Evolutionary conservation across 2,888 invertebrate species (phyloP).

Genomic region (Isoperla grammatica): DNA sequence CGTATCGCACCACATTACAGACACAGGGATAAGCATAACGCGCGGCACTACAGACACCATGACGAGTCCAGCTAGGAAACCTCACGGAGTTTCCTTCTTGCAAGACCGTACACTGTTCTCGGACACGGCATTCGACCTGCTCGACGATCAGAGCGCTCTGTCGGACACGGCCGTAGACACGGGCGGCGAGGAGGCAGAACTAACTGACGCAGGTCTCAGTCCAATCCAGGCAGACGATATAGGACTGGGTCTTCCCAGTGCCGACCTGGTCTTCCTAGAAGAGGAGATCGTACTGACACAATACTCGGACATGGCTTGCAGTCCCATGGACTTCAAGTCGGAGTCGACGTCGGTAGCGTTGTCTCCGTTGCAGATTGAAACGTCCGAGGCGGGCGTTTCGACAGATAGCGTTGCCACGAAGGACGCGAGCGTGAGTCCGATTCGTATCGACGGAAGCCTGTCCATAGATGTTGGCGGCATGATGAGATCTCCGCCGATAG

Average conservation of each 20-base stretch:
- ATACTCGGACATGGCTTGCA: constrained; percentile 47
- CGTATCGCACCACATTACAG: constrained; percentile 49
- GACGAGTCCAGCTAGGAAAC: constrained; percentile 41
- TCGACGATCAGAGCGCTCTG: constrained; percentile 40
- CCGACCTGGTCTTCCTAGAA: constrained; percentile 41
- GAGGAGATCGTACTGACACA: constrained; percentile 40
- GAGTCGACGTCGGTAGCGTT: constrained; percentile 43
- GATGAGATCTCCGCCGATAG: background rate
- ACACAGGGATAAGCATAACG: constrained; percentile 52
- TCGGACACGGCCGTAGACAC: constrained; percentile 46
- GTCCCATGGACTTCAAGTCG: constrained; percentile 47
- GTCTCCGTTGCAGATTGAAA: constrained; percentile 44
- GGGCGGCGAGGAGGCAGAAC: constrained; percentile 48
- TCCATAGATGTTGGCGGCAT: constrained; percentile 9
- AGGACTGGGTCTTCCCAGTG: constrained; percentile 37
- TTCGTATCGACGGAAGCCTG: constrained; percentile 41
- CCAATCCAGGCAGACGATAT: constrained; percentile 51
- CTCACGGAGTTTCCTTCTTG: constrained; percentile 29
- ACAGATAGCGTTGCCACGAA: constrained; percentile 50
- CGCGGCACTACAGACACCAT: constrained; percentile 46
- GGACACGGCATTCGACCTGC: constrained; percentile 43
- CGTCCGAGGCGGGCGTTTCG: constrained; percentile 48
- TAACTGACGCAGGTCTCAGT: constrained; percentile 52
- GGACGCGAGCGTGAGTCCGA: constrained; percentile 51
- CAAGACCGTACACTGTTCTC: constrained; percentile 42